Conservation (phyloP, 2,888 invertebrate species). For the Hemistola chrysoprasaria region DNA sequence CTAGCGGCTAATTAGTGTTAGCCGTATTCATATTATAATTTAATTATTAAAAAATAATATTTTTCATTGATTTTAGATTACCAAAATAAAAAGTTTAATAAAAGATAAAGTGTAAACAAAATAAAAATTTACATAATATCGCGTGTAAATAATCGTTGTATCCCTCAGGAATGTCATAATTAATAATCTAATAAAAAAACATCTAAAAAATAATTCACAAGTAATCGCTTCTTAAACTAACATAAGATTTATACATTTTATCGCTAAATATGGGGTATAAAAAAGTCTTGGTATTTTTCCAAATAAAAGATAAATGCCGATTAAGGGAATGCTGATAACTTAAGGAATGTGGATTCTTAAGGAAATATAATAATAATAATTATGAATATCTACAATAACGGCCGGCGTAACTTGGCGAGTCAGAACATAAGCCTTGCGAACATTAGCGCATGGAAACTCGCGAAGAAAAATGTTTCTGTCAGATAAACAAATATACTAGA, state of each 20-base stretch:
- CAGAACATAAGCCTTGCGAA: too few relatives aligned
- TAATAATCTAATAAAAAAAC: slow-evolving; percentile 54
- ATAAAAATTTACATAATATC: slow-evolving; percentile 73
- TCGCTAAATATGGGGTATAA: slow-evolving; percentile 31
- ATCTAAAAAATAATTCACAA: slow-evolving; percentile 62
- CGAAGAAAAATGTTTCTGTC: too few relatives aligned
- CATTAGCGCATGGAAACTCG: too few relatives aligned
- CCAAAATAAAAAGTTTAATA: slow-evolving; percentile 43
- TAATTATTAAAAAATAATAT: slow-evolving; percentile 39
- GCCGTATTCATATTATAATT: slow-evolving; percentile 32
- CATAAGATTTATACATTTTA: slow-evolving; percentile 58
- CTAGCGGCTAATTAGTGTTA: slow-evolving; percentile 56
- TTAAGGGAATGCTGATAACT: slow-evolving; percentile 47
- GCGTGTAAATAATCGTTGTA: slow-evolving; percentile 70
- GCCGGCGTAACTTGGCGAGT: too few relatives aligned
- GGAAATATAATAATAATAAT: slow-evolving; percentile 6
- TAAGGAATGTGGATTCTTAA: slow-evolving; percentile 41
- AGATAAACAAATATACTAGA: too few relatives aligned
- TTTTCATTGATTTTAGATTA: slow-evolving; percentile 23
- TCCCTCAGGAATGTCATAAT: slow-evolving; percentile 61
- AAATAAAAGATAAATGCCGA: slow-evolving; percentile 50
- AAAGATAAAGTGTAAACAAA: slow-evolving; percentile 64
- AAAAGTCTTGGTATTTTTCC: slow-evolving; percentile 10
- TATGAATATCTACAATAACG: too few relatives aligned
- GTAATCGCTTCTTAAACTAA: slow-evolving; percentile 50